These are phyloP conservation scores for Linepithema humile DNA, from an alignment of 1,140 invertebrate genomes.

Conservation along the genomic window DNA sequence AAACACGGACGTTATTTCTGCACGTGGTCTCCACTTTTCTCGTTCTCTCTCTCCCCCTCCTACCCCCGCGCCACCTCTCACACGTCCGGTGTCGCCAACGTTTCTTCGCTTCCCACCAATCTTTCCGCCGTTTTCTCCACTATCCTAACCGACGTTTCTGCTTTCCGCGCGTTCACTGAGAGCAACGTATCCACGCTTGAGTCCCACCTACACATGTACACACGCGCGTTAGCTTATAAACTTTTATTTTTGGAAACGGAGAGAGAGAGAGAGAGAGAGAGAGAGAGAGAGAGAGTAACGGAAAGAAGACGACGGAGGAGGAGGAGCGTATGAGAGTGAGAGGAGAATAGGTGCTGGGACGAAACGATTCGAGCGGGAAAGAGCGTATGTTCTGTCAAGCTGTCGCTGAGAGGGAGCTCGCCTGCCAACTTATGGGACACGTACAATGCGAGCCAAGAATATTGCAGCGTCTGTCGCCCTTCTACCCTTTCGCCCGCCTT, in stretches of 20 bases:
- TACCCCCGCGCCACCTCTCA: neutral
- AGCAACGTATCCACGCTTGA: slow-evolving; percentile 27
- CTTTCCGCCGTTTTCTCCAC: slow-evolving; percentile 44
- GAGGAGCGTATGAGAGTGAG: slow-evolving; percentile 32
- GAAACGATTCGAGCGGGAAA: slow-evolving; percentile 67
- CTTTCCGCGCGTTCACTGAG: slow-evolving; percentile 42
- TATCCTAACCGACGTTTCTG: slow-evolving; percentile 49
- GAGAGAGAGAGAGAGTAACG: neutral
- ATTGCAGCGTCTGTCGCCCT: slow-evolving; percentile 76
- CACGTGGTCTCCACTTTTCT: slow-evolving; percentile 75
- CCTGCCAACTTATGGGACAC: slow-evolving; percentile 83
- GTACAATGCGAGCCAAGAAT: slow-evolving; percentile 81
- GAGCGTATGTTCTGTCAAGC: slow-evolving; percentile 83
- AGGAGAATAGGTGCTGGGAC: slow-evolving; percentile 35
- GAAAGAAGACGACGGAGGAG: neutral
- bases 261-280: neutral
- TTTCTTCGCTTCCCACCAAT: slow-evolving; percentile 30
- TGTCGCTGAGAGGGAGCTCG: slow-evolving; percentile 81
- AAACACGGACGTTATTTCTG: slow-evolving; percentile 79
- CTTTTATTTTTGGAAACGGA: slow-evolving; percentile 77
- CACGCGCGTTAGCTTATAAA: slow-evolving; percentile 75
- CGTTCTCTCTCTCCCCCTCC: slow-evolving; percentile 10
- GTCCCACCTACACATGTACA: slow-evolving; percentile 50
- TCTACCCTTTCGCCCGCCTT: slow-evolving; percentile 52
- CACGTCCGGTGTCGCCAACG: slow-evolving; percentile 26